phyloP scores from a whole-genome alignment of 64 coral and sea anemone species.

The Stichodactyla mertensii region DNA sequence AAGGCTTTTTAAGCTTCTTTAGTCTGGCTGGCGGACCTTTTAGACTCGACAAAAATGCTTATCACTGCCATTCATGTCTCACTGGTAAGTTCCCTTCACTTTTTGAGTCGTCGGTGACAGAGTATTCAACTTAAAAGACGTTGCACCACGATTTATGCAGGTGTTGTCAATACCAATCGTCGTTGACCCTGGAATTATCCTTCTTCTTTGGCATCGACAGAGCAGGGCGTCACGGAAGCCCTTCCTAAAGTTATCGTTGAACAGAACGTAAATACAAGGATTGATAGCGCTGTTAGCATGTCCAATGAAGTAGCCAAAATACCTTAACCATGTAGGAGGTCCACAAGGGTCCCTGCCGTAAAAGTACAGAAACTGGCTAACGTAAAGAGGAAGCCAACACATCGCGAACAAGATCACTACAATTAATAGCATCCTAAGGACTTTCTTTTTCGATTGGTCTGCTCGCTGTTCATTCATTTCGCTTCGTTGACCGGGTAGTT shows the following conservation, averaged over 20 bases:
- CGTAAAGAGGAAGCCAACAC: constrained; percentile 72
- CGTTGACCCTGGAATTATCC: not conserved
- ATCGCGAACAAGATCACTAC: constrained; percentile 71
- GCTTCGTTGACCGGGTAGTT: constrained; percentile 70
- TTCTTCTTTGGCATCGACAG: constrained; percentile 48
- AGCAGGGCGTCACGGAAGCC: constrained; percentile 57
- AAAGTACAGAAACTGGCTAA: constrained; percentile 56
- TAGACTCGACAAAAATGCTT: too few relatives aligned
- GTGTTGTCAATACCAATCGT: constrained; percentile 27
- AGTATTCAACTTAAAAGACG: not conserved
- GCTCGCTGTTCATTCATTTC: constrained; percentile 57
- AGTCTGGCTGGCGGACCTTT: too few relatives aligned
- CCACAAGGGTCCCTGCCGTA: constrained; percentile 17
- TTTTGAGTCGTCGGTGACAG: not conserved
- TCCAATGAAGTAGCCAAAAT: constrained; percentile 49
- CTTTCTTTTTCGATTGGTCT: constrained; percentile 78
- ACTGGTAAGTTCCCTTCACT: not conserved
- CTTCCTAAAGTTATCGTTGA: constrained; percentile 72
- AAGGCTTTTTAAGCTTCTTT: too few relatives aligned
- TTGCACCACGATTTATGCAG: not conserved
- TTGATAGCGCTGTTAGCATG: constrained; percentile 81
- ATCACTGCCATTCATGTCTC: not conserved
- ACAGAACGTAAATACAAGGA: constrained; percentile 71
- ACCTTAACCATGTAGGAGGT: not conserved
- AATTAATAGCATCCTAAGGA: constrained; percentile 62